These are phyloP conservation scores for Manacus vitellinus DNA, from an alignment of 2,113 vertebrate species.

Conservation along the genomic window DNA sequence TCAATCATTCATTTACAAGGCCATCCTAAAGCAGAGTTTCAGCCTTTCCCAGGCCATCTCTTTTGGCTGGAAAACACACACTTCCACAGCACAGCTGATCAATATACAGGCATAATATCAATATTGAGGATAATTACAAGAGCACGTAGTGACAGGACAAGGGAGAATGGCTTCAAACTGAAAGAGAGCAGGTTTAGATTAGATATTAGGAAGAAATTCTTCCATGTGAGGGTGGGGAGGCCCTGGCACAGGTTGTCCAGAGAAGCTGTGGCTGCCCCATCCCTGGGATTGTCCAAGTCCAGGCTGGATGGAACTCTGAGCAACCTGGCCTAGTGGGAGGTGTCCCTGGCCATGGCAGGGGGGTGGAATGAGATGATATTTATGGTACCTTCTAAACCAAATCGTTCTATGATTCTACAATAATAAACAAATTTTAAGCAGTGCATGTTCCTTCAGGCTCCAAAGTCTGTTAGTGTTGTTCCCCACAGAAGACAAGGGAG, in stretches of 20 bases:
- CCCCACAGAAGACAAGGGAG: neutral
- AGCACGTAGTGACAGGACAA: neutral
- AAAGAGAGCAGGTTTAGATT: neutral
- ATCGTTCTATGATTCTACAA: neutral
- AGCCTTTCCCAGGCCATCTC: neutral
- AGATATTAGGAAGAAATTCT: neutral
- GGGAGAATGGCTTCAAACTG: neutral
- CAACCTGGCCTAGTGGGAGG: neutral
- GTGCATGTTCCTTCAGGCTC: neutral
- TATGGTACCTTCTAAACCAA: neutral
- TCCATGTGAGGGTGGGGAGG: neutral
- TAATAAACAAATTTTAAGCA: neutral
- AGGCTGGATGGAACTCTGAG: accelerated
- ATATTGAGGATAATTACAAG: neutral
- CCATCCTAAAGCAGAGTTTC: neutral
- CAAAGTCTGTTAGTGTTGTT: neutral
- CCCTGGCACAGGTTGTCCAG: neutral
- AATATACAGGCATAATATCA: neutral
- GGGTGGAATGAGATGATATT: neutral
- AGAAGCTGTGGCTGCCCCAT: neutral
- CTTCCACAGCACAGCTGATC: neutral
- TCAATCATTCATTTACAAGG: neutral
- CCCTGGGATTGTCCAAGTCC: neutral
- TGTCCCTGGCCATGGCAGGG: neutral
- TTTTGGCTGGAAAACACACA: neutral